Evolutionary conservation across 2,797 vertebrate genomes (phyloP).

Genomic region (Phrynocephalus guinanensis): DNA sequence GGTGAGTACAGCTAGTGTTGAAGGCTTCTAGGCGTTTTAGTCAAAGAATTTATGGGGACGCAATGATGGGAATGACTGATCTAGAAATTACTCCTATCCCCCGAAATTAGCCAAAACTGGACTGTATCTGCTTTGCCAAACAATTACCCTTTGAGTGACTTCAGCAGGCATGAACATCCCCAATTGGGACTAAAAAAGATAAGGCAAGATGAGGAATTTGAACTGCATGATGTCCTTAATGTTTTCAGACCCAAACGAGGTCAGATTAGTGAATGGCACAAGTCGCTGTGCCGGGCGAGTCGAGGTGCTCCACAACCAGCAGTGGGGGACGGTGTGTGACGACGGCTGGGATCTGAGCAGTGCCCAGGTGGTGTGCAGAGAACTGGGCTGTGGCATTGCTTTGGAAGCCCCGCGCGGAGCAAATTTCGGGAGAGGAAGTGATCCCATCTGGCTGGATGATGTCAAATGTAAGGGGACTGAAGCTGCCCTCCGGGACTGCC

Average conservation of each 20-base stretch:
- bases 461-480: conserved; percentile 41
- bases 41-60: too few relatives aligned
- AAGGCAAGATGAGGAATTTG: neutral
- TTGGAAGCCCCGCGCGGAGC: neutral
- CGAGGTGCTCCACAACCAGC: conserved; percentile 42
- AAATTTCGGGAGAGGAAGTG: conserved; percentile 12
- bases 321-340: conserved; percentile 56
- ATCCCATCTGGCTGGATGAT: conserved; percentile 42
- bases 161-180: neutral
- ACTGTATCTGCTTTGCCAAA: neutral
- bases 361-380: conserved; percentile 56
- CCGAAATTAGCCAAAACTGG: too few relatives aligned
- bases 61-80: too few relatives aligned
- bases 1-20: too few relatives aligned
- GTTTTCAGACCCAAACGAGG: neutral
- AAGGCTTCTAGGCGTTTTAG: too few relatives aligned
- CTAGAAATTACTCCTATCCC: too few relatives aligned
- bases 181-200: neutral
- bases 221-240: neutral
- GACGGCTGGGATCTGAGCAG: conserved; percentile 51
- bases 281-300: conserved; percentile 48
- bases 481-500: conserved; percentile 29
- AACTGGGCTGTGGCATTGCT: conserved; percentile 56
- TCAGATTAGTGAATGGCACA: conserved; percentile 36
- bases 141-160: neutral